Percentiles rank a stretch among this genome's conserved stretches.
phyloP scores from a whole-genome alignment of 2,888 invertebrate species.

The Choreutis nemorana region DNA sequence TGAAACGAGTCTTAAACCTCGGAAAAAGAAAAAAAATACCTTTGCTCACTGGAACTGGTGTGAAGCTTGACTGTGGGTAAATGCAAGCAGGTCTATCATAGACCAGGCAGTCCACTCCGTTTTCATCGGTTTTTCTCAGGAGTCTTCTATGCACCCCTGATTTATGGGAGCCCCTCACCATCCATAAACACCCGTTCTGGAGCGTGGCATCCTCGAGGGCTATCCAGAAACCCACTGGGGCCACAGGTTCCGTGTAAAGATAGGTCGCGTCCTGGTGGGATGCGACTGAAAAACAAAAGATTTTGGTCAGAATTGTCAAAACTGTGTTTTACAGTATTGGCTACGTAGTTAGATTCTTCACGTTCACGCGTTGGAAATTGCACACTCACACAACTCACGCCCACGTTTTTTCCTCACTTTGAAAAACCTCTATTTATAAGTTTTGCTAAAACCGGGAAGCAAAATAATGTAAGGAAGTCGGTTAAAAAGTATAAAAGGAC shows the following conservation, averaged over 20 bases:
- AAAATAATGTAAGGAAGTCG: no score
- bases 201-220: conserved; percentile 92
- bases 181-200: conserved; percentile 95
- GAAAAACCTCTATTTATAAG: no score
- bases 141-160: conserved; percentile 79
- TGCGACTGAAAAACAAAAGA: conserved; percentile 59
- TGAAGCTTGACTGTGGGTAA: conserved; percentile 78
- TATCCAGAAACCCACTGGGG: conserved; percentile 92
- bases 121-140: conserved; percentile 73
- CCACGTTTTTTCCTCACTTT: no score
- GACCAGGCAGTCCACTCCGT: conserved; percentile 67
- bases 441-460: no score
- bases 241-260: conserved; percentile 83
- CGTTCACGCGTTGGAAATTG: no score
- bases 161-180: conserved; percentile 91
- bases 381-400: no score
- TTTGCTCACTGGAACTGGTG: conserved; percentile 82
- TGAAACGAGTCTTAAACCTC: background rate
- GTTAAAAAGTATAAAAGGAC: no score
- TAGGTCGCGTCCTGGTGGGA: conserved; percentile 91
- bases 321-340: no score
- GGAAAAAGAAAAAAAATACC: conserved; percentile 57
- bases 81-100: conserved; percentile 74
- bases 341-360: no score
- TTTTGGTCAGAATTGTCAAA: no score